Evolutionary conservation across 1,140 invertebrate species (phyloP).

Genomic region (Tetragnatha versicolor): DNA sequence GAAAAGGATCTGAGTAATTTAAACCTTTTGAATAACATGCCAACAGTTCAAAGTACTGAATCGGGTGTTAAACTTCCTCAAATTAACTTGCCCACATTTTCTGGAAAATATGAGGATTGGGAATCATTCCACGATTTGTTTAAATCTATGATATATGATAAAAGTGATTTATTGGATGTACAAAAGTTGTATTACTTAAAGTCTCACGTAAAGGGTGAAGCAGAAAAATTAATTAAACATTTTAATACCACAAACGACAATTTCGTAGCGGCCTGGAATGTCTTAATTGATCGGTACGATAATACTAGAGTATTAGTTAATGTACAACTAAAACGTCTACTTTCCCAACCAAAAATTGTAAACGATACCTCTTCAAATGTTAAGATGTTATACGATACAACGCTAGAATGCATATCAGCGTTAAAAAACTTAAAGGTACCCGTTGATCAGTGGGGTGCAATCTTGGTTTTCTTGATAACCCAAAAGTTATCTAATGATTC

Average conservation of each 20-base stretch:
- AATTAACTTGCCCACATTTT: not conserved
- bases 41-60: too few species aligned
- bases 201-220: not conserved
- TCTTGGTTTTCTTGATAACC: not conserved
- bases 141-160: not conserved
- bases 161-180: not conserved
- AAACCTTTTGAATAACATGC: too few species aligned
- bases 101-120: not conserved
- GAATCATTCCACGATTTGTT: not conserved
- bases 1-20: too few species aligned
- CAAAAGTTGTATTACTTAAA: not conserved
- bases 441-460: not conserved
- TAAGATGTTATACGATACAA: not conserved
- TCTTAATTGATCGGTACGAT: not conserved
- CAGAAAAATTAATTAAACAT: not conserved
- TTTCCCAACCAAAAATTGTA: not conserved
- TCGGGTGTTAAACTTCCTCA: not conserved
- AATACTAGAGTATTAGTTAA: not conserved
- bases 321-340: not conserved
- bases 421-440: not conserved
- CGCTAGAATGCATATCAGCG: not conserved
- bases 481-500: not conserved
- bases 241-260: not conserved
- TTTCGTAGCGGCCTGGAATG: not conserved
- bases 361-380: not conserved